Evolutionary conservation across 2,797 vertebrate species (phyloP).

Genomic region (Notolepis coatsorum): DNA sequence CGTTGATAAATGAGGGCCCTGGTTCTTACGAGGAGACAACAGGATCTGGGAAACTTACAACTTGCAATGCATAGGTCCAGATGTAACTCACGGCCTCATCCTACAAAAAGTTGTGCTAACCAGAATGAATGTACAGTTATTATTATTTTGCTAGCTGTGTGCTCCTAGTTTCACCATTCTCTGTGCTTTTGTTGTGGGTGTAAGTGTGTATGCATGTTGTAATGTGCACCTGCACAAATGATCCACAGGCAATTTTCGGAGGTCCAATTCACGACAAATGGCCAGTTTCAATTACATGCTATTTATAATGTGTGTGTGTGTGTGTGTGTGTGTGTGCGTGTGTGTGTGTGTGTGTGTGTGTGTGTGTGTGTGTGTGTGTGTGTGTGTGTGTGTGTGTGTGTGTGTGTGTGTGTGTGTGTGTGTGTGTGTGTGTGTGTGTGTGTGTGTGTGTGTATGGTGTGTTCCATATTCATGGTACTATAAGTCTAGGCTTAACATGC

Average conservation of each 20-base stretch:
- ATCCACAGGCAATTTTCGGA: background rate
- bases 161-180: background rate
- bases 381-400: too few relatives aligned
- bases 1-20: too few relatives aligned
- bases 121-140: too few relatives aligned
- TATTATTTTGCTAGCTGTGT: conserved; percentile 4
- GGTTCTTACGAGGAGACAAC: background rate
- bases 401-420: too few relatives aligned
- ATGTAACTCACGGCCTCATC: too few relatives aligned
- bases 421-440: too few relatives aligned
- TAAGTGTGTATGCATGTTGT: conserved; percentile 28
- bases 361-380: too few relatives aligned
- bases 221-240: conserved; percentile 12
- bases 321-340: conserved; percentile 20
- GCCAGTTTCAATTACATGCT: conserved; percentile 1
- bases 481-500: too few relatives aligned
- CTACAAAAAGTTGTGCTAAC: too few relatives aligned
- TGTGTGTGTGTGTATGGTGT: too few relatives aligned
- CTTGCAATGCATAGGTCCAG: too few relatives aligned
- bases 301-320: conserved; percentile 30
- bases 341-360: background rate
- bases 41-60: background rate
- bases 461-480: too few relatives aligned
- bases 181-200: conserved; percentile 12
- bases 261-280: background rate